Percentiles rank a stretch among this genome's conserved stretches.
Conservation (phyloP, 2,797 vertebrate species). For the Chelon auratus region DNA sequence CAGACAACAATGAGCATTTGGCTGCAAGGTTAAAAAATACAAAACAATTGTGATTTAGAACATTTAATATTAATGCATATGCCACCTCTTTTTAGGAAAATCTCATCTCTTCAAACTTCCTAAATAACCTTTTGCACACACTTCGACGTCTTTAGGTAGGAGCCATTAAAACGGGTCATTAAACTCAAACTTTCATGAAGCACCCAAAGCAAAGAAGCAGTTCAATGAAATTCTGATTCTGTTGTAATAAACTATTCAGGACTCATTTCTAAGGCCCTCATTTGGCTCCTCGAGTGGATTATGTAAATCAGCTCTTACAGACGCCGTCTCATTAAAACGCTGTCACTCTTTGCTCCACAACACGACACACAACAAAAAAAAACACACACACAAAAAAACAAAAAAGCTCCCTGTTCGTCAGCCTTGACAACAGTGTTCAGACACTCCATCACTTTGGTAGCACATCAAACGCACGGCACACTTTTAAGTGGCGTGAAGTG, state of each 20-base stretch:
- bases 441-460: conserved; percentile 12
- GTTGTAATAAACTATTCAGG: conserved; percentile 10
- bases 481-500: conserved; percentile 39
- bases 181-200: background rate
- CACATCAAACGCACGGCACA: conserved; percentile 15
- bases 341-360: conserved; percentile 23
- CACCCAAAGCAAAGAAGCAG: conserved; percentile 3
- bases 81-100: background rate
- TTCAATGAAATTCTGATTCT: background rate
- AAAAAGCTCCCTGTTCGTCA: conserved; percentile 10
- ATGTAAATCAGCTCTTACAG: conserved; percentile 29
- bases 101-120: background rate
- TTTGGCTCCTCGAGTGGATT: conserved; percentile 36
- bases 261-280: conserved; percentile 6
- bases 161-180: background rate
- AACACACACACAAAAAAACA: no score
- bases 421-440: conserved; percentile 10
- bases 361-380: conserved; percentile 9
- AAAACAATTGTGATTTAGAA: conserved; percentile 2
- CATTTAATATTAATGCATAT: background rate
- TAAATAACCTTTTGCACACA: background rate
- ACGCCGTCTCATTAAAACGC: conserved; percentile 25
- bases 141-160: background rate
- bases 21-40: conserved; percentile 6
- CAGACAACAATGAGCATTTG: conserved; percentile 36